phyloP scores from a whole-genome alignment of 1,140 invertebrate species.

The Grapholita molesta region DNA sequence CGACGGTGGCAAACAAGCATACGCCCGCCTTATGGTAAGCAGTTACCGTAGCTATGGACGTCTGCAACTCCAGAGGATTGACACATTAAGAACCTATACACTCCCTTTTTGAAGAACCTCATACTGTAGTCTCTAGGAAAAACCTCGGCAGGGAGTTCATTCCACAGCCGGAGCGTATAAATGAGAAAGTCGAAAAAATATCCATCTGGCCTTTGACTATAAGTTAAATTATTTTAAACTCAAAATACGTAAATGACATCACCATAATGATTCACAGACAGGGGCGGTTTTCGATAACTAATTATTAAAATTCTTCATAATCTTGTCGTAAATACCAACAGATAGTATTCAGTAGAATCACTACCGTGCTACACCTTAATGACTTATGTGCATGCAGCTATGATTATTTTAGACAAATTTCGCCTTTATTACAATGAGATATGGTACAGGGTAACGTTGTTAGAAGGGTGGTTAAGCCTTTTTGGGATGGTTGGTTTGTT shows the following conservation, averaged over 20 bases:
- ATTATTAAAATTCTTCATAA: conserved; percentile 4
- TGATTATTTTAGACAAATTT: not conserved
- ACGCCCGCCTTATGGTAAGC: no score
- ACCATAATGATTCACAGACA: not conserved
- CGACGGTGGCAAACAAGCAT: no score
- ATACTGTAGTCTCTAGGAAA: no score
- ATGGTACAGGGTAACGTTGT: not conserved
- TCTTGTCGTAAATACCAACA: conserved; percentile 18
- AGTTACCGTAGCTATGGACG: no score
- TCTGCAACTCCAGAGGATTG: no score
- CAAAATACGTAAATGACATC: not conserved
- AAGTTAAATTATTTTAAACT: no score
- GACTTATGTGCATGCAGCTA: not conserved
- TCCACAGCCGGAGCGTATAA: no score
- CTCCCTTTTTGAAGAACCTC: no score
- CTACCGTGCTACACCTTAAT: not conserved
- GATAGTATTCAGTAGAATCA: conserved; percentile 53
- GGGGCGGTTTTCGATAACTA: not conserved
- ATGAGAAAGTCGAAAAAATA: no score
- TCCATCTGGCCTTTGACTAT: no score
- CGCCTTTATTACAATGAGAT: not conserved
- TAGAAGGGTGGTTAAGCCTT: not conserved
- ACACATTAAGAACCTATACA: no score
- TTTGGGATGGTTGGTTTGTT: not conserved
- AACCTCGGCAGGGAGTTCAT: no score